Percentiles rank a stretch among this genome's conserved stretches.
Conservation (phyloP, 1,140 invertebrate species). For the Steinernema feltiae region DNA sequence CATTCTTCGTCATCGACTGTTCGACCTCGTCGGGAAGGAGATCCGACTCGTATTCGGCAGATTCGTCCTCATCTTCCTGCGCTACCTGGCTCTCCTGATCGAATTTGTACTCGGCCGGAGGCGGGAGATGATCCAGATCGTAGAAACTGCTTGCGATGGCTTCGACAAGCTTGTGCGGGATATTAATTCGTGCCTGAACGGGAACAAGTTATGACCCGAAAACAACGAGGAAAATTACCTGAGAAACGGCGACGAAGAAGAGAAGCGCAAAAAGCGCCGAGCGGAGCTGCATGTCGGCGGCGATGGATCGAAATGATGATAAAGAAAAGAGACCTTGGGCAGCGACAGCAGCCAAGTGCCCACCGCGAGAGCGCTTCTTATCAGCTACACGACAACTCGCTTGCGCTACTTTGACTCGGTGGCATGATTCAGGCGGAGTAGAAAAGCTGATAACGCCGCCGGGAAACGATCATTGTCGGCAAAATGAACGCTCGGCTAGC, state of each 20-base stretch:
- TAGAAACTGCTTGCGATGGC: neutral
- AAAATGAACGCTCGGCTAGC: neutral
- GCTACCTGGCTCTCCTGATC: neutral
- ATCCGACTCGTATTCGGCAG: neutral
- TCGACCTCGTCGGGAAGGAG: neutral
- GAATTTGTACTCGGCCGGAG: neutral
- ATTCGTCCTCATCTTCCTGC: neutral
- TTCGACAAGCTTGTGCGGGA: neutral
- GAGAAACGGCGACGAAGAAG: neutral
- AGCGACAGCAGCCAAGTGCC: too few species aligned
- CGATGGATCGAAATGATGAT: neutral
- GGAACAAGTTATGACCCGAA: neutral
- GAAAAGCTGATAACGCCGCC: neutral
- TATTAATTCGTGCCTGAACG: neutral
- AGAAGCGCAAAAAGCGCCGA: constrained; percentile 5
- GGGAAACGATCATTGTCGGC: neutral
- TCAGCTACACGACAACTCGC: constrained; percentile 1
- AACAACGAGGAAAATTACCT: neutral
- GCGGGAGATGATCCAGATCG: neutral
- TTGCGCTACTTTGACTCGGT: neutral
- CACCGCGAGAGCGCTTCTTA: too few species aligned
- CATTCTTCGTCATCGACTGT: neutral
- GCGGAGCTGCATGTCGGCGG: neutral
- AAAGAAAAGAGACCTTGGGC: too few species aligned
- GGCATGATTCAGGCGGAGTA: neutral